Conservation (phyloP, 2,113 vertebrate species). For the Marcusenius ussheri region DNA sequence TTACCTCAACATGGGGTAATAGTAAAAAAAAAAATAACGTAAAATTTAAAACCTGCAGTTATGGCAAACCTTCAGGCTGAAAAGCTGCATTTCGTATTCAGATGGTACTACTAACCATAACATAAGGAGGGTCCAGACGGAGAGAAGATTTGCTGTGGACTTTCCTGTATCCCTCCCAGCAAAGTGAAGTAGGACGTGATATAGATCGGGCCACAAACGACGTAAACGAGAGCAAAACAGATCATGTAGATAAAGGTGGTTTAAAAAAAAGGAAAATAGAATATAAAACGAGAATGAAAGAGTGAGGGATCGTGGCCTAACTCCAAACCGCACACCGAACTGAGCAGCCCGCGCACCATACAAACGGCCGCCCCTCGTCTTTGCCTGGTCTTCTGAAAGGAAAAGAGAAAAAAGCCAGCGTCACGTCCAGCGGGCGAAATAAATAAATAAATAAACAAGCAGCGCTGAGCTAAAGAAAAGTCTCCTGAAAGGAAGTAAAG, state of each 20-base stretch:
- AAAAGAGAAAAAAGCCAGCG: not conserved
- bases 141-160: not conserved
- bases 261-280: not conserved
- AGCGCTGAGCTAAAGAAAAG: slow-evolving; percentile 14
- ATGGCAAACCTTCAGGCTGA: not conserved
- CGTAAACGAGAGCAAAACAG: not conserved
- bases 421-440: not conserved
- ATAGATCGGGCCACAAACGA: not conserved
- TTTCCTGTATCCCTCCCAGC: not conserved
- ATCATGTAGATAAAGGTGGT: not conserved
- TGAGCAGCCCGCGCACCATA: not conserved
- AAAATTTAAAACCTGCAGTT: not conserved
- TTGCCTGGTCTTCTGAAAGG: not conserved
- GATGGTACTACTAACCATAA: not conserved
- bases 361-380: not conserved
- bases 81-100: not conserved
- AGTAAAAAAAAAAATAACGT: not conserved
- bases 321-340: not conserved
- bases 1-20: not conserved
- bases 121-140: not conserved
- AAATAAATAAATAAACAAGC: slow-evolving; percentile 6
- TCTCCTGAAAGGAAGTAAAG: slow-evolving; percentile 18
- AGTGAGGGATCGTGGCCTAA: not conserved
- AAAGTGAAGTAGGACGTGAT: not conserved
- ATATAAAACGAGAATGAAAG: no score